Percentiles rank a stretch among this genome's conserved stretches.
These are phyloP conservation scores for Enteromius mattozi DNA, from an alignment of 2,797 vertebrate genomes.

Conservation along the genomic window DNA sequence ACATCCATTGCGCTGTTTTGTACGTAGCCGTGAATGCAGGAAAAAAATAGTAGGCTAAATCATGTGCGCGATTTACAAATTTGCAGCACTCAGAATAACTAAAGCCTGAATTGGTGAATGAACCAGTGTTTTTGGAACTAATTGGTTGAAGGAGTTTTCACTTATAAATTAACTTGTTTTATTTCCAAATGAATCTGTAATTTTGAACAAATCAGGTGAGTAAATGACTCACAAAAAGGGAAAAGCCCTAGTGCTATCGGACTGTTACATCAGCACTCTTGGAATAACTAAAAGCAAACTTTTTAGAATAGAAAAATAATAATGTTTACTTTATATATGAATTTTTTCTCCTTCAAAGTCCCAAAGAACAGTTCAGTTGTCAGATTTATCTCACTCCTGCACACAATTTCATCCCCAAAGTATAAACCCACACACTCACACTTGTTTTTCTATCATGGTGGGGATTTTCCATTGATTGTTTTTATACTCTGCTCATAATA, in stretches of 20 bases:
- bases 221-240: background rate
- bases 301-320: background rate
- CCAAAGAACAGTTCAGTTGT: background rate
- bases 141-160: background rate
- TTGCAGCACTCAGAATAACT: background rate
- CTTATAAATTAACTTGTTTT: background rate
- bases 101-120: background rate
- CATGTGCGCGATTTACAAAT: no score
- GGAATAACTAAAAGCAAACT: background rate
- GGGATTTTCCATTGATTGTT: slow-evolving; percentile 25
- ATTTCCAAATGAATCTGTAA: background rate
- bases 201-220: background rate
- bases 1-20: no score
- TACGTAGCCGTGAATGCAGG: no score
- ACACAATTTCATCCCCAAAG: background rate
- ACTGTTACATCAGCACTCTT: background rate
- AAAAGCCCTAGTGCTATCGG: background rate
- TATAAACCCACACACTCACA: slow-evolving; percentile 6
- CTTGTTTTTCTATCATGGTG: slow-evolving; percentile 7
- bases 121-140: background rate
- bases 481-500: slow-evolving; percentile 28
- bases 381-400: background rate
- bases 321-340: background rate
- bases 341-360: background rate
- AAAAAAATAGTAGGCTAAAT: no score